Percentiles rank a stretch among this genome's conserved stretches.
Conservation (phyloP, 2,888 invertebrate species). For the Heliconius charithonia region DNA sequence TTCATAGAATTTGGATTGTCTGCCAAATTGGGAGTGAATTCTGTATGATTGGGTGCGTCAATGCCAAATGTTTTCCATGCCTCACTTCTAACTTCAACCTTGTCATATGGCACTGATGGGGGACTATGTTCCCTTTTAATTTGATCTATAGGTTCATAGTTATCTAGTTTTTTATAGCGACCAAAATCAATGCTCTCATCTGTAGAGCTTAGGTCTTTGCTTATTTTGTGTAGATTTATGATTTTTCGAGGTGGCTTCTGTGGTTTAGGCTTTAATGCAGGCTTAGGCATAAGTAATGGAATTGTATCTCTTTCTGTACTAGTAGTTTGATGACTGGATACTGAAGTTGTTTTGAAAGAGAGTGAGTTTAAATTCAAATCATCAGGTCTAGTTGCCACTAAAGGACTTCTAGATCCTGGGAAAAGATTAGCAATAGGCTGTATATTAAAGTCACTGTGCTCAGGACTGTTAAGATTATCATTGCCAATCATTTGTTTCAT, state of each 20-base stretch:
- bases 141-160: constrained; percentile 79
- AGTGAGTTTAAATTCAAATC: constrained; percentile 76
- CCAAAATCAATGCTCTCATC: constrained; percentile 79
- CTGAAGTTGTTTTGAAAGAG: constrained; percentile 75
- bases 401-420: constrained; percentile 91
- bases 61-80: constrained; percentile 93
- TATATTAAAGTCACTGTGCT: constrained; percentile 89
- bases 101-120: constrained; percentile 86
- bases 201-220: constrained; percentile 69
- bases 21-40: constrained; percentile 79
- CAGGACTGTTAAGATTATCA: constrained; percentile 86
- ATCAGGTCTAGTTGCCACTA: constrained; percentile 85
- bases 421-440: constrained; percentile 90
- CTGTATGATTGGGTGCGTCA: constrained; percentile 88
- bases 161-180: constrained; percentile 81
- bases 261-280: constrained; percentile 85
- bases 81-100: constrained; percentile 89
- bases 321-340: constrained; percentile 72
- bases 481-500: constrained; percentile 93
- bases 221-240: constrained; percentile 72
- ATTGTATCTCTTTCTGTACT: constrained; percentile 72
- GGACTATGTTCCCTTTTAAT: constrained; percentile 78
- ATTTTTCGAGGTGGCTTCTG: constrained; percentile 86
- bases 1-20: constrained; percentile 79
- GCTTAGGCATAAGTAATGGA: constrained; percentile 80